Evolutionary conservation across 2,113 vertebrate genomes (phyloP), one percentile per base, ranked within the genome.

Genomic region (Amphiprion percula): DNA sequence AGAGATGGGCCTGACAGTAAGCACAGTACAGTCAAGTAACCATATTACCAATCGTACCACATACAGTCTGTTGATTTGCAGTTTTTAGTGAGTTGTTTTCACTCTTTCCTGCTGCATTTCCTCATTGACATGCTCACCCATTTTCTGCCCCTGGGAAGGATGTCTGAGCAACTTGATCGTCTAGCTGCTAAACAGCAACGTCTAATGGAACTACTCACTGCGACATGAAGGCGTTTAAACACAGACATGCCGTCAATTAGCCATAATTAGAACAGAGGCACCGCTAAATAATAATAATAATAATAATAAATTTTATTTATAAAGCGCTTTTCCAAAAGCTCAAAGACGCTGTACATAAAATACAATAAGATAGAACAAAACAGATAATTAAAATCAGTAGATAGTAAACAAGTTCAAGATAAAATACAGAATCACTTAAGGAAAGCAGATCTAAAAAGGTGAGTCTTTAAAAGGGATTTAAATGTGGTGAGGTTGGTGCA

Each of bases 161-260:
- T 24, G 66, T 39, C 61, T 62, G 39, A 77, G 41, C 66, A 74
- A 72, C 69, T 52, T 50, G n/a, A 58, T 58, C 3, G 0, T 59
- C 10, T 11, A 21, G 55, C 41, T 68, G 23, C 63, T 74, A 19
- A 83, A 61, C 23, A 67, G 39, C 46, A 75, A 2, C 4, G 3
- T 74, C 53, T 49, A 69, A 85, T 72, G 26, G 72, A 80, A 47
- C 10, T 19, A 61, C 59, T 74, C 15, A 68, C 64, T 77, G 66
- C 49, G 21, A 47, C 23, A 58, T 52, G 44, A 55, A 81, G 47
- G 73, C 76, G 65, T 84, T 81, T 62, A 66, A 75, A 74, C 56
- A 30, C 68, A 64, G 33, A 58, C 74, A 60, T 82, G 65, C 55
- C 62, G 64, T 72, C 78, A 84, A 73, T 91, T 78, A 82, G 47